Conservation (phyloP, 23 tunicate genomes). For the Botrylloides violaceus region DNA sequence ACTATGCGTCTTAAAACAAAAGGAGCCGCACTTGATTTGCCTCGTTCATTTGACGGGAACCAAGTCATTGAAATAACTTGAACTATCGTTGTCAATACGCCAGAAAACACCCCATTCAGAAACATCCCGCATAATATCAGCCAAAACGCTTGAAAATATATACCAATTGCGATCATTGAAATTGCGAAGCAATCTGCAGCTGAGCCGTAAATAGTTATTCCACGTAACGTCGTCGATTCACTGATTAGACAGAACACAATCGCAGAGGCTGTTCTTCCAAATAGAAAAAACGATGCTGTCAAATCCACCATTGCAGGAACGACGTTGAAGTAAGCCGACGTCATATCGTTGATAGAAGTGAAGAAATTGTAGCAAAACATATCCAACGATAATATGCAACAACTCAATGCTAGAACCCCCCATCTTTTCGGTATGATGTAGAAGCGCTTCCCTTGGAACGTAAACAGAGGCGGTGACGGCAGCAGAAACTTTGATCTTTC, state of each 20-base stretch:
- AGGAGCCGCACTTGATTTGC: neutral
- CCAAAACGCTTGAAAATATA: neutral
- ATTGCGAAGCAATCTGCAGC: neutral
- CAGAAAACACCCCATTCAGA: neutral
- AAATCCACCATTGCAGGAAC: neutral
- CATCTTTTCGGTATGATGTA: neutral
- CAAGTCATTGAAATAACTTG: neutral
- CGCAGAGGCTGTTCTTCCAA: neutral
- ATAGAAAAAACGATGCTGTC: neutral
- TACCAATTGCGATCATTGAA: neutral
- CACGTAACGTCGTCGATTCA: neutral
- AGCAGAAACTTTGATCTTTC: no score
- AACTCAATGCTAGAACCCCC: neutral
- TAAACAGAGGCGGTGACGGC: no score
- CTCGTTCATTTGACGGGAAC: neutral
- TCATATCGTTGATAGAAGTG: neutral
- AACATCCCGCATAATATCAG: neutral
- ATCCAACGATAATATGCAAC: neutral
- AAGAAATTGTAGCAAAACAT: neutral
- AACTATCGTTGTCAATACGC: neutral
- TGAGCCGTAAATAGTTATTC: neutral
- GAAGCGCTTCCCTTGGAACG: neutral
- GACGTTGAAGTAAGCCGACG: neutral
- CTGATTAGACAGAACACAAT: neutral
- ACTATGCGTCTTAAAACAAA: neutral